These are phyloP conservation scores for Hyaena hyaena DNA, from an alignment of 2,113 vertebrate species.

Conservation along the genomic window DNA sequence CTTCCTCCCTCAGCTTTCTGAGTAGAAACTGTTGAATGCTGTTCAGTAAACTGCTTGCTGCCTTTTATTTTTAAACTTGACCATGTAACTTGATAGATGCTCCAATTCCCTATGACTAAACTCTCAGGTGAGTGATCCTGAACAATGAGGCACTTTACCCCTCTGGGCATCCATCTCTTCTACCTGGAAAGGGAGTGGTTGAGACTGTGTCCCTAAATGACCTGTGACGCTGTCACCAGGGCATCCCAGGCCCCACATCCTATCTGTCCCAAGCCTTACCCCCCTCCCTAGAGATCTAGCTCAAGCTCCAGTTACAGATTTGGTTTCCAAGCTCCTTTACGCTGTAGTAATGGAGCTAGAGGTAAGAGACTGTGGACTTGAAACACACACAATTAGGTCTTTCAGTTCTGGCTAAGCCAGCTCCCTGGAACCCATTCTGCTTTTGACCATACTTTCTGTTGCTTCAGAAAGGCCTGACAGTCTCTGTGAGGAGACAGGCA, in stretches of 20 bases:
- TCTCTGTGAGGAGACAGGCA: not conserved
- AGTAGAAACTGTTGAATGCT: not conserved
- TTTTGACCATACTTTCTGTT: not conserved
- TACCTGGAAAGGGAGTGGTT: not conserved
- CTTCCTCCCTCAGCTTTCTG: not conserved
- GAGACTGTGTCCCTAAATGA: constrained; percentile 14
- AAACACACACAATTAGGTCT: not conserved
- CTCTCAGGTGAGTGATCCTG: not conserved
- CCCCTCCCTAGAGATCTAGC: not conserved
- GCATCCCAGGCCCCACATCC: not conserved
- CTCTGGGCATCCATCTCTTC: not conserved
- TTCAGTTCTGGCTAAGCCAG: not conserved
- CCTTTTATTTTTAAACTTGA: not conserved
- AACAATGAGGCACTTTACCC: not conserved
- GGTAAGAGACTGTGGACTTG: not conserved
- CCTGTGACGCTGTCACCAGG: not conserved
- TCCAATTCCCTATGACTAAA: not conserved
- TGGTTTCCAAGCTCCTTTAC: not conserved
- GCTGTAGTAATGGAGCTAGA: constrained; percentile 27
- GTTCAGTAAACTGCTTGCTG: not conserved
- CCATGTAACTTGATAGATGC: not conserved
- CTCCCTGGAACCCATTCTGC: not conserved
- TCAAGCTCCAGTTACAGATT: constrained; percentile 20
- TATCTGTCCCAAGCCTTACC: not conserved
- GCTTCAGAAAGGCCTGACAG: not conserved